Evolutionary conservation across 1,140 invertebrate species (phyloP), one percentile per base, ranked within the genome.

Genomic region (Anadara kagoshimensis): DNA sequence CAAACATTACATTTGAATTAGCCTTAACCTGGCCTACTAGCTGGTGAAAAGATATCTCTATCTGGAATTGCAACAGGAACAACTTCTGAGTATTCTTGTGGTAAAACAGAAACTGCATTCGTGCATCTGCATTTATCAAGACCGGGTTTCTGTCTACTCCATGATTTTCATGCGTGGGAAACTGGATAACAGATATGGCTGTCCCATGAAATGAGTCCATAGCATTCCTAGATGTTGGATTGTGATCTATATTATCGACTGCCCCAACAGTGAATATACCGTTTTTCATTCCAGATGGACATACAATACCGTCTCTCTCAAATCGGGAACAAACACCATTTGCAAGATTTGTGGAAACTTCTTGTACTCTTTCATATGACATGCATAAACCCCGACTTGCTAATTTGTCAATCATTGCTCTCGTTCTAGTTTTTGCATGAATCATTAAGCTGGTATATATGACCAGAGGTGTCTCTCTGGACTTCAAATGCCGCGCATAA

Each of bases 181-280:
- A 74, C 54, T 83, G 76, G 61, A 76, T 73, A n/a, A 79, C 20
- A 0, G 72, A 80, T 10, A 83, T 82, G 14, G 59, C 71, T 0
- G 80, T 81, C 0, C 77, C 75, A 73, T 82, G 79, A 49, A 81
- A 83, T 11, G 81, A 81, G 18, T 62, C 69, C 49, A 63, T 62
- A 22, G 78, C 63, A 49, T 56, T 81, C 24, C 78, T 81, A 11
- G 75, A 65, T 51, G 36, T 83, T 14, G 76, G 80, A 65, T 84
- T 78, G 64, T 84, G 76, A 49, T 84, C 79, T 36, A 78, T 75
- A 47, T 83, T 83, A 53, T 80, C 79, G 16, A 81, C 49, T 18
- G 76, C 79, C 16, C 8, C 45, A 16, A 47, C 45, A 47, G 16
- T 8, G 8, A 8, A 47, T 16, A 47, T 8, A 16, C 45, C 45